Base-by-base conservation (phyloP, 2,113 vertebrate species). In the Leucopternis melanops region DNA sequence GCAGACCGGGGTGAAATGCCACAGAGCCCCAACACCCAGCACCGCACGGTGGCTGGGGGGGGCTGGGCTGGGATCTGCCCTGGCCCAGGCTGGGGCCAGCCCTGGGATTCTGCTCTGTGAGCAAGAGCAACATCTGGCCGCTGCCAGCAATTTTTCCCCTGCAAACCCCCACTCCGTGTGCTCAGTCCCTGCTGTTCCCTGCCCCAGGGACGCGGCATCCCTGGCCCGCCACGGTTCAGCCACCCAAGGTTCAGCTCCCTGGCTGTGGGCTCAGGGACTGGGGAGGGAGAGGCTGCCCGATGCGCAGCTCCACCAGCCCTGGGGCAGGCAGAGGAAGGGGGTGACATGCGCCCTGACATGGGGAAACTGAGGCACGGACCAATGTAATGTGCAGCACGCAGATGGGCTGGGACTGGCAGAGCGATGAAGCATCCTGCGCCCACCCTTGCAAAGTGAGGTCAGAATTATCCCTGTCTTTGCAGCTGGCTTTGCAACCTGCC, bases 151-250 rank as follows among this genome's bases (percentile, higher is more conserved):
- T 38, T 31, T 58, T 47, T 59, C 29, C 42, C 36, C 25, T 44
- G 10, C 10, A 66, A 29, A 16, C 1, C 5, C 7, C 16, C 5
- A 0, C 22, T 14, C 11, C 0, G 0, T 7, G 31, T 19, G 10
- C 31, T 59, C 85, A 38, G 47, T 6, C 34, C 38, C 55, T 0
- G 1, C 23, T 14, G 8, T 50, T 13, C 58, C 40, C 72, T 34
- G 27, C 20, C 67, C 61, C 32, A 25, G 61, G 19, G 61, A 69
- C 2, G 0, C 31, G 23, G 42, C 16, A 81, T 10, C 62, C 75
- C 49, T n/a, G 25, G 10, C 75, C 27, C 3, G 2, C n/a, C 6
- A 1, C 0, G 0, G 17, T 15, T 57, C 15, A 16, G 34, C 25
- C 40, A 7, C 18, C 10, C 40, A 3, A 27, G 27, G 27, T 27